Evolutionary conservation across 1,140 invertebrate genomes (phyloP).

Genomic region (Arion vulgaris): DNA sequence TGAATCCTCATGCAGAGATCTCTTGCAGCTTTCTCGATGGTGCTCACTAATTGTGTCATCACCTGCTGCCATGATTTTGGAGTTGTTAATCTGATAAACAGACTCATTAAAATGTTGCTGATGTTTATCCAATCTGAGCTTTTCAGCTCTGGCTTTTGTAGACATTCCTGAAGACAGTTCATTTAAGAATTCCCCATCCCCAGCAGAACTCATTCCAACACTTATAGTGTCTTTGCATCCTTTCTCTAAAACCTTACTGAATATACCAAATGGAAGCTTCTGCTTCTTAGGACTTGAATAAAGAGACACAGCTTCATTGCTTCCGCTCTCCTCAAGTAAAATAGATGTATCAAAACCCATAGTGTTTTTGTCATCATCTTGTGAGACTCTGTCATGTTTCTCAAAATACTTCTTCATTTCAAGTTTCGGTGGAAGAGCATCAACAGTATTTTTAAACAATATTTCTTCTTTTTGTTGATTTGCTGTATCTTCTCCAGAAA

Average conservation of each 20-base stretch:
- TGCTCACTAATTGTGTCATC: not conserved
- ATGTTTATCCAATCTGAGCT: not conserved
- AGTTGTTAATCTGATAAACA: not conserved
- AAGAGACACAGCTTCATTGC: not conserved
- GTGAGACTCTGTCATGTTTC: not conserved
- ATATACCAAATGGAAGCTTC: not conserved
- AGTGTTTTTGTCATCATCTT: not conserved
- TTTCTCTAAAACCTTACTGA: not conserved
- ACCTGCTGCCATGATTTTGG: not conserved
- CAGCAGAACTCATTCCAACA: not conserved
- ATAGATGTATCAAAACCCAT: not conserved
- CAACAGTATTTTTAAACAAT: not conserved
- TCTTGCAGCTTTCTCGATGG: not conserved
- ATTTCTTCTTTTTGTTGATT: not conserved
- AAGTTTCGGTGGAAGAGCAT: not conserved
- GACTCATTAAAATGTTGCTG: not conserved
- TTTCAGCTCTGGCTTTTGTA: not conserved
- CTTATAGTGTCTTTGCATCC: not conserved
- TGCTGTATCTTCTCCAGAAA: not conserved
- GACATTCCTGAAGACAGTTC: not conserved
- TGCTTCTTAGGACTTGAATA: not conserved
- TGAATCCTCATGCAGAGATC: not conserved
- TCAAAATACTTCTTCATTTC: not conserved
- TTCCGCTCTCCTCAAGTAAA: not conserved
- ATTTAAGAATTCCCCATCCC: not conserved